Base-by-base conservation (phyloP, 2,888 invertebrate species). In the Archips crataeganus region DNA sequence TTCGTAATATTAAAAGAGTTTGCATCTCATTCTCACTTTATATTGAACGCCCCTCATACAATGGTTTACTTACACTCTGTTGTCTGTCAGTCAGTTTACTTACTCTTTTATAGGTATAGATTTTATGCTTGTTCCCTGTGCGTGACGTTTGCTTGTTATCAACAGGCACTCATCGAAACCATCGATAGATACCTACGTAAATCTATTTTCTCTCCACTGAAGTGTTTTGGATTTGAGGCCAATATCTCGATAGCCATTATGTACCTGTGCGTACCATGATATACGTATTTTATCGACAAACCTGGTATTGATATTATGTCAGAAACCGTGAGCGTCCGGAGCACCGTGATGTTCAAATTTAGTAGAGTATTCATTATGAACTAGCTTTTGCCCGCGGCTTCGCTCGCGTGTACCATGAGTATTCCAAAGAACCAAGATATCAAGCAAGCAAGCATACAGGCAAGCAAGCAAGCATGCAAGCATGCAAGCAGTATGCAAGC, bases 91-190 rank as follows among this genome's bases (percentile, higher is more conserved):
- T 23, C 23, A 23, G 1, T 1, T 23, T 23, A 23, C 23, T 23
- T 23, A 23, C 23, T 39, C 39, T 4, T 39, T 4, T 39, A 39
- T 39, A 36, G 6, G 4, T 39, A 39, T 5, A 39, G 39, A 39
- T 39, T 4, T 39, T 15, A 9, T 42, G 11, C 59, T 59, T 49
- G 39, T 51, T 51, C 39, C 10, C 32, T 66, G 60, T 71, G 60
- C 64, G 45, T 65, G 64, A 71, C 65, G 51, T 71, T 60, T 32
- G 60, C 59, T 65, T 71, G 63, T 70, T 63, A 71, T 65, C 71
- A 34, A 47, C 45, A 59, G n/a, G 59, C 64, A 60, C 34, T 47
- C n/a, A 63, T 32, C 23, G 11, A 65, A 57, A 32, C 10, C 49
- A 51, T 42, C 23, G 11, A 60, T 51, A 49, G 49, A 51, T 66